Evolutionary conservation across 2,113 vertebrate species (phyloP).

Genomic region (Pedetes capensis): DNA sequence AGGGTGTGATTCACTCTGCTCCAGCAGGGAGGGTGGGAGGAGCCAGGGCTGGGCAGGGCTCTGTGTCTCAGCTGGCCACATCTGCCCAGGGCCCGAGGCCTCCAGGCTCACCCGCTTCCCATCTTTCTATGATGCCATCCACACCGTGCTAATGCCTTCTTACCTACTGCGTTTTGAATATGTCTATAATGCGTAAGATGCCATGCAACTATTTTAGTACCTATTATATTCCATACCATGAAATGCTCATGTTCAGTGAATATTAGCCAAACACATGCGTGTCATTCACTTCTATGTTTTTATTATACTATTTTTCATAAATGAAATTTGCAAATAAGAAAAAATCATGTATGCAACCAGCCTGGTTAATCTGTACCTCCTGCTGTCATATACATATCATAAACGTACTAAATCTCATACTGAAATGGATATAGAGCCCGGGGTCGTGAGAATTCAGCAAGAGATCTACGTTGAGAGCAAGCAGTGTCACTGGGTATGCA

Average conservation of each 20-base stretch:
- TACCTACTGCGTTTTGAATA: fast-evolving
- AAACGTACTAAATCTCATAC: too few relatives aligned
- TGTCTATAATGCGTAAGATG: neutral
- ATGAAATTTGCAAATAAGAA: too few relatives aligned
- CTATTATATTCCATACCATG: neutral
- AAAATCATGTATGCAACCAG: too few relatives aligned
- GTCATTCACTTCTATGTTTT: neutral
- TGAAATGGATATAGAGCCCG: too few relatives aligned
- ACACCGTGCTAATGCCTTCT: fast-evolving
- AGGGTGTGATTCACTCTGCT: neutral
- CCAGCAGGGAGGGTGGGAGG: neutral
- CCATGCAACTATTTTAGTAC: neutral
- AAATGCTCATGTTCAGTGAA: neutral
- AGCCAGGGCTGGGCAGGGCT: neutral
- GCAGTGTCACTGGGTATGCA: too few relatives aligned
- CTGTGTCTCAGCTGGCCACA: fast-evolving
- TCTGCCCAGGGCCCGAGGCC: too few relatives aligned
- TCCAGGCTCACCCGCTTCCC: neutral
- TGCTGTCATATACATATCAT: too few relatives aligned
- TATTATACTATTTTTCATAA: neutral
- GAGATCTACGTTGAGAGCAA: too few relatives aligned
- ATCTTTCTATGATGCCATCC: fast-evolving
- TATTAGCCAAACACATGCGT: neutral
- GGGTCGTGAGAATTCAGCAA: too few relatives aligned
- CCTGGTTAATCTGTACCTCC: too few relatives aligned